Evolutionary conservation across 2,113 vertebrate genomes (phyloP), one percentile per base, ranked within the genome.

Genomic region (Sinocyclocheilus grahami): DNA sequence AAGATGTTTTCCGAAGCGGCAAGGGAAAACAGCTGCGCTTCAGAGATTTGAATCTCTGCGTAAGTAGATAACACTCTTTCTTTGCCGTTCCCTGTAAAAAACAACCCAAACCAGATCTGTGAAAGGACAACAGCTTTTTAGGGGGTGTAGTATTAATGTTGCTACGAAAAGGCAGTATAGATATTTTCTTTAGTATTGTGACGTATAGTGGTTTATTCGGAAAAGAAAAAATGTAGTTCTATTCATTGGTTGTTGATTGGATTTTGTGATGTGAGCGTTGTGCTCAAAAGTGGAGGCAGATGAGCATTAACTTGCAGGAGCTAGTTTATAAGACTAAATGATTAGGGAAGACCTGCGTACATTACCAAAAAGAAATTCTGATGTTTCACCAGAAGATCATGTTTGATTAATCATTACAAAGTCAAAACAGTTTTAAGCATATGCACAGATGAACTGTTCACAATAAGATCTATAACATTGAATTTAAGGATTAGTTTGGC

Each of bases 1-100:
- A 93, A 93, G 92, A 93, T 93, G 93, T 93, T 92, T 92, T 89
- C 53, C 87, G 87, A 80, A 89, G 84, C 18, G 18, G 24, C 79
- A 71, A 82, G 81, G 82, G 89, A 80, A 91, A 90, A 88, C 91
- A 95, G 91, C 90, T 93, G 92, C 84, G 90, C 46, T 72, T 39
- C 80, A 74, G 78, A 72, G 83, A 82, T 83, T 71, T 67, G 78
- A 87, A 90, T 78, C 90, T 90, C 86, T 60, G 83, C 63, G 9
- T 0, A 75, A 80, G 82, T 71, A 84, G 78, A 83, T 88, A 88
- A 67, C 63, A 46, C 77, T 51, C 82, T 78, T 37, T 74, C 76
- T 63, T 48, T 24, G 13, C 22, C 12, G 4, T 85, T 81, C n/a
- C 37, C 42, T 53, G 62, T 58, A 20, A 79, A 72, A 72, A 87